These are phyloP conservation scores for Scomber colias DNA, from an alignment of 2,113 vertebrate genomes.

Conservation along the genomic window DNA sequence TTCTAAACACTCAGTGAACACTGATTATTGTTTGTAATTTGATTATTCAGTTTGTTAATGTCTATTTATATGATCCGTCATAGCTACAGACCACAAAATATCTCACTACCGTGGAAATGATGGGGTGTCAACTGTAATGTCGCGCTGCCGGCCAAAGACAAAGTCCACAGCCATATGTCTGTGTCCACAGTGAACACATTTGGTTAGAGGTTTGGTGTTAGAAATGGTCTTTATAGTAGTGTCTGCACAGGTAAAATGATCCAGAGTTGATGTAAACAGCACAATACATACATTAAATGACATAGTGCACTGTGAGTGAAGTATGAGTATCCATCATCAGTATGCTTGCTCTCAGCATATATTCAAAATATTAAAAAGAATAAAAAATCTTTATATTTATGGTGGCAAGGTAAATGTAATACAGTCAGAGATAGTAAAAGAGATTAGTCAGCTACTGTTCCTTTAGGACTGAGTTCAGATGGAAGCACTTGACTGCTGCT, in stretches of 20 bases:
- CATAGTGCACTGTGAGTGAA: not conserved
- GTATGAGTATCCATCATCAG: not conserved
- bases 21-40: constrained; percentile 44
- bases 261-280: not conserved
- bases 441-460: not conserved
- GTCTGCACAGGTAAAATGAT: not conserved
- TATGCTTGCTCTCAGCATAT: not conserved
- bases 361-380: not conserved
- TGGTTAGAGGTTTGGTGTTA: not conserved
- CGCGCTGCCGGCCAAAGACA: too few species aligned
- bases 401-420: constrained; percentile 5
- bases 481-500: not conserved
- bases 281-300: not conserved
- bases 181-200: not conserved
- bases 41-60: constrained; percentile 35
- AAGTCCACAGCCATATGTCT: not conserved
- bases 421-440: constrained; percentile 18
- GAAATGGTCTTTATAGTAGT: not conserved
- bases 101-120: constrained; percentile 1
- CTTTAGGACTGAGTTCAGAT: constrained; percentile 12
- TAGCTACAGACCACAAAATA: constrained; percentile 11
- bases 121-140: constrained; percentile 2
- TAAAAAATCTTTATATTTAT: not conserved
- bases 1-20: constrained; percentile 28
- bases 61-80: constrained; percentile 15